Evolutionary conservation across 2,888 invertebrate species (phyloP).

Genomic region (Andrena minutula): DNA sequence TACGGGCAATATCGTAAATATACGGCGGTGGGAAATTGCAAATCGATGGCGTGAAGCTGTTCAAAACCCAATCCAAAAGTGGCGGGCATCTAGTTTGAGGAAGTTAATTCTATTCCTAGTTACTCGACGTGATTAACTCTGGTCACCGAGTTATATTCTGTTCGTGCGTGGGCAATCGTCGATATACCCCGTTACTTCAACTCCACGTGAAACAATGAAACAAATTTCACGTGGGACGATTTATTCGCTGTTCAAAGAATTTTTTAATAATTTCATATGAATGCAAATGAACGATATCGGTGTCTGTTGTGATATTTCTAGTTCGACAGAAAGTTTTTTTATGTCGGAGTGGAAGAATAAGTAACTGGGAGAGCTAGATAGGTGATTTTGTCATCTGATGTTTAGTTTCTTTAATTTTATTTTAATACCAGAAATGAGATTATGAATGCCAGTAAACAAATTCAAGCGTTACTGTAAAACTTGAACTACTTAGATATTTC

Average conservation of each 20-base stretch:
- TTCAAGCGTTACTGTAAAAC: neutral
- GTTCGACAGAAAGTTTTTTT: too few species aligned
- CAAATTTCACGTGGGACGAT: too few species aligned
- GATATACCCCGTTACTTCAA: neutral
- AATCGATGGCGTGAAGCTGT: neutral
- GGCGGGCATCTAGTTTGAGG: neutral
- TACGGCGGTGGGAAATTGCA: neutral
- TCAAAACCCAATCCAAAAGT: neutral
- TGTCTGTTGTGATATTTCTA: too few species aligned
- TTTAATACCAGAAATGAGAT: neutral
- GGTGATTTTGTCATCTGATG: too few species aligned
- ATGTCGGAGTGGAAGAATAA: too few species aligned
- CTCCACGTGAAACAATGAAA: neutral
- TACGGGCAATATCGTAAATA: neutral
- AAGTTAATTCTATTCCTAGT: slow-evolving; percentile 28
- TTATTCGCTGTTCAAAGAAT: too few species aligned
- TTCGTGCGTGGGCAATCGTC: neutral
- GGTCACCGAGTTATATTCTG: neutral
- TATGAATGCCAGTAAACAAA: neutral
- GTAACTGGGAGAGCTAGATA: too few species aligned
- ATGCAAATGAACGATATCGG: too few species aligned
- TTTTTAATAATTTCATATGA: too few species aligned
- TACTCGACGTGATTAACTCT: slow-evolving; percentile 22
- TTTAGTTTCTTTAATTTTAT: too few species aligned
- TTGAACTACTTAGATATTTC: too few species aligned